Percentiles rank a stretch among this genome's conserved stretches.
These are phyloP conservation scores for Drosophila tripunctata DNA, from an alignment of 2,888 invertebrate species.

Conservation along the genomic window DNA sequence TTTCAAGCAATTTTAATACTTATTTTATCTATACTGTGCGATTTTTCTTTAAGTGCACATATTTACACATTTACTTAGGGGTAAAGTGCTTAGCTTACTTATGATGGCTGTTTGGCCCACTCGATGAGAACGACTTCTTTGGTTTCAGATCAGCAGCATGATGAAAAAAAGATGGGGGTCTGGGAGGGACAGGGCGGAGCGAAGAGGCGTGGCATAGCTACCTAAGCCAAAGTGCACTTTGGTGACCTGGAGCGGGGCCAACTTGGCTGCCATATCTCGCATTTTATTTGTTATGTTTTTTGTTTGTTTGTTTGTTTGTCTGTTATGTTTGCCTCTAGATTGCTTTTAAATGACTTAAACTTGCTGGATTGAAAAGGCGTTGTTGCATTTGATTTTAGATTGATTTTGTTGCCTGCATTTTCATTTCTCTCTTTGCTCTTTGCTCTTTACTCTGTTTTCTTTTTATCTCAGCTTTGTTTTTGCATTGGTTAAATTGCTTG, in stretches of 20 bases:
- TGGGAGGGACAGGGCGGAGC: not conserved
- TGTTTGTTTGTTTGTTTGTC: slow-evolving; percentile 60
- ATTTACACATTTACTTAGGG: slow-evolving; percentile 68
- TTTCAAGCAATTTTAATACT: not conserved
- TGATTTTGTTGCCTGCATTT: slow-evolving; percentile 62
- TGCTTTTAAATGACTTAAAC: slow-evolving; percentile 79
- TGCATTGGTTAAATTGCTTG: slow-evolving; percentile 65
- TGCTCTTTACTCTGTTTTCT: not conserved
- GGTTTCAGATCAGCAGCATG: slow-evolving; percentile 7
- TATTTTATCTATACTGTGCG: no score
- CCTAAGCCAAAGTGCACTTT: slow-evolving; percentile 56
- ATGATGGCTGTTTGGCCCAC: slow-evolving; percentile 73
- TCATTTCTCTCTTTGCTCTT: no score
- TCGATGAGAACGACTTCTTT: slow-evolving; percentile 58
- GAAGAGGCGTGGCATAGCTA: slow-evolving; percentile 23
- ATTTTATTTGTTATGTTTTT: slow-evolving; percentile 27
- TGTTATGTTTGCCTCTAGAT: slow-evolving; percentile 57
- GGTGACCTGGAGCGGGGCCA: slow-evolving; percentile 54
- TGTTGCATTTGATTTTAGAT: slow-evolving; percentile 54
- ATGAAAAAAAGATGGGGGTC: not conserved
- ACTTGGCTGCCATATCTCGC: slow-evolving; percentile 48
- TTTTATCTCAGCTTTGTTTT: slow-evolving; percentile 46
- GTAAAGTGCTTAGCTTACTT: slow-evolving; percentile 77
- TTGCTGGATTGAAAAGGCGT: slow-evolving; percentile 48
- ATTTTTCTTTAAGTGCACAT: slow-evolving; percentile 1